Evolutionary conservation across 2,888 invertebrate species (phyloP), one percentile per base, ranked within the genome.

Genomic region (Pterobdella sp.): DNA sequence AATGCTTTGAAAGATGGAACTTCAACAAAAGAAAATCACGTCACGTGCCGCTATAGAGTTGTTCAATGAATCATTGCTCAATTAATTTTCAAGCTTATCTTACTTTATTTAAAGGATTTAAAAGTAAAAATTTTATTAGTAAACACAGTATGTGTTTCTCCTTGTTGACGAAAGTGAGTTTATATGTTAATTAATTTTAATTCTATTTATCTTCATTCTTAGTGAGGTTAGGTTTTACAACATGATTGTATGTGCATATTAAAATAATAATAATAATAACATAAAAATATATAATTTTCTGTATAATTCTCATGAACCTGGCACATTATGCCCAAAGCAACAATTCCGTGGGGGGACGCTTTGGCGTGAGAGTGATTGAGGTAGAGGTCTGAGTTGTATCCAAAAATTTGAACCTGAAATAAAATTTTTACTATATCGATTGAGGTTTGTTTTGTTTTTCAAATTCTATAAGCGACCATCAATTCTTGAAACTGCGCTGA

Each of bases 341-440:
- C 71, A 31, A 71, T 14, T 34, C 71, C 71, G 36, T 71, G 22
- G 34, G 63, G 29, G n/a, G 71, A 56, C 4, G 71, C 52, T 14
- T 49, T 35, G 3, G 71, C 71, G 26, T 71, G 71, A 35, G 60
- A 35, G 18, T 35, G 32, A 31, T 71, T 71, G 32, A 34, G 56
- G 31, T 71, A 71, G 22, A 71, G 35, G 35, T 71, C 71, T 0
- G 71, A 49, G 60, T 71, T 71, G 34, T 31, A 71, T 22, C 63
- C 71, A 18, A 71, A 14, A 26, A 71, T 71, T 60, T 71, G 71
- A 14, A 71, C 34, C 71, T 68, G 31, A 18, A n/a, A n/a, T n/a
- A n/a, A n/a, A n/a, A n/a, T n/a, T n/a, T n/a, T n/a, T n/a, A n/a
- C n/a, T n/a, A n/a, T n/a, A n/a, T n/a, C n/a, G n/a, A n/a, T n/a